phyloP scores from a whole-genome alignment of 92 coral and sea anemone species.

The Desmophyllum pertusum region DNA sequence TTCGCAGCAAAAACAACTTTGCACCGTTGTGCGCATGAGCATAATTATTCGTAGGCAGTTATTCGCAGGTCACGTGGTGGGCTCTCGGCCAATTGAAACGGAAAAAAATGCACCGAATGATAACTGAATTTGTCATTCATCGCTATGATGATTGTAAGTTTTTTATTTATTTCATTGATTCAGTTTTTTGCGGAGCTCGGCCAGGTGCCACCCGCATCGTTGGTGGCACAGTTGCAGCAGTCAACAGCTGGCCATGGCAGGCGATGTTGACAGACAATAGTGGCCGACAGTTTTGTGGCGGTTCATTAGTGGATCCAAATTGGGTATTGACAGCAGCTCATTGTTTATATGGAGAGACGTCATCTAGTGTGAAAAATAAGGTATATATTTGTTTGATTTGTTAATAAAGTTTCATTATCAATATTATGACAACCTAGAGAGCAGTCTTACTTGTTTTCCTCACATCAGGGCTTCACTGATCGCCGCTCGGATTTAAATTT shows the following conservation, averaged over 20 bases:
- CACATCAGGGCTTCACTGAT: no score
- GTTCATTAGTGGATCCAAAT: neutral
- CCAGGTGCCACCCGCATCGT: neutral
- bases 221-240: neutral
- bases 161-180: neutral
- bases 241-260: slow-evolving; percentile 28
- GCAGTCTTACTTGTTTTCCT: no score
- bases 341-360: neutral
- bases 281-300: slow-evolving; percentile 6
- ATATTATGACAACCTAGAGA: no score
- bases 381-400: neutral
- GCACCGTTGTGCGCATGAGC: no score
- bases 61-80: no score
- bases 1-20: no score
- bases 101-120: no score
- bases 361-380: neutral
- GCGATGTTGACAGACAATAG: neutral
- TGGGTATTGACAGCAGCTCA: slow-evolving; percentile 25
- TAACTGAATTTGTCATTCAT: no score
- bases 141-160: neutral
- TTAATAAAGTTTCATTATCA: no score
- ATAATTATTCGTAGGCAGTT: no score
- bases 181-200: neutral
- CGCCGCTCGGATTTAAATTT: no score
- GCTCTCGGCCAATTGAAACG: no score